These are phyloP conservation scores for Dromas ardeola DNA, from an alignment of 2,113 vertebrate species.

Conservation along the genomic window DNA sequence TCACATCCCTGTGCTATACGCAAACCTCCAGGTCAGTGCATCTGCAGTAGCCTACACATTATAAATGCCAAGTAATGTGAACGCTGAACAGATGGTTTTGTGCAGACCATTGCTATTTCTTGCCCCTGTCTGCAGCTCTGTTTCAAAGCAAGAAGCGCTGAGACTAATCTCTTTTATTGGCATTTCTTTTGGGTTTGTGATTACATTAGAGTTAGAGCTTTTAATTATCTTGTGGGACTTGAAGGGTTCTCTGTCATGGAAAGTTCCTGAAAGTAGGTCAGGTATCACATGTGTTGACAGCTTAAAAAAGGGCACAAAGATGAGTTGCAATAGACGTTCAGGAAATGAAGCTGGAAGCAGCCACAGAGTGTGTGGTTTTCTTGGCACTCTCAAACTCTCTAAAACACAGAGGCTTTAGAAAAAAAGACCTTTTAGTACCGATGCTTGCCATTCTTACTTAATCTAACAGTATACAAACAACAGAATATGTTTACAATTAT, in stretches of 20 bases:
- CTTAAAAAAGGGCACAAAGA: not conserved
- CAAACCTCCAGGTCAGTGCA: not conserved
- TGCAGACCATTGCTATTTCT: slow-evolving; percentile 17
- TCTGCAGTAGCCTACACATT: not conserved
- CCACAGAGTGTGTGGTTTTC: not conserved
- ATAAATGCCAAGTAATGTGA: slow-evolving; percentile 19
- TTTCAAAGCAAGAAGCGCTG: not conserved
- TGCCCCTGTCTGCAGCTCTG: not conserved
- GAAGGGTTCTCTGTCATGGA: not conserved
- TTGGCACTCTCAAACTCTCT: not conserved
- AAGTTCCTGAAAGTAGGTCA: slow-evolving; percentile 11
- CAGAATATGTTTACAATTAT: not conserved
- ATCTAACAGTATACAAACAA: not conserved
- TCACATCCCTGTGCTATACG: not conserved
- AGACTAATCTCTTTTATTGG: not conserved
- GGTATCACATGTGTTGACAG: not conserved
- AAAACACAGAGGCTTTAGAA: not conserved
- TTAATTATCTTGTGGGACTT: not conserved
- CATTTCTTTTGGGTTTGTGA: not conserved
- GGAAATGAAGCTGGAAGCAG: not conserved
- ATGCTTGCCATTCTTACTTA: not conserved
- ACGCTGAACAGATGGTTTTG: slow-evolving; percentile 10
- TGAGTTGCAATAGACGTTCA: not conserved
- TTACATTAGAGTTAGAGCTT: not conserved
- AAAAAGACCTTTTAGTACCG: not conserved